These are phyloP conservation scores for Hydrolagus affinis DNA, from an alignment of 2,113 vertebrate genomes.

Conservation along the genomic window DNA sequence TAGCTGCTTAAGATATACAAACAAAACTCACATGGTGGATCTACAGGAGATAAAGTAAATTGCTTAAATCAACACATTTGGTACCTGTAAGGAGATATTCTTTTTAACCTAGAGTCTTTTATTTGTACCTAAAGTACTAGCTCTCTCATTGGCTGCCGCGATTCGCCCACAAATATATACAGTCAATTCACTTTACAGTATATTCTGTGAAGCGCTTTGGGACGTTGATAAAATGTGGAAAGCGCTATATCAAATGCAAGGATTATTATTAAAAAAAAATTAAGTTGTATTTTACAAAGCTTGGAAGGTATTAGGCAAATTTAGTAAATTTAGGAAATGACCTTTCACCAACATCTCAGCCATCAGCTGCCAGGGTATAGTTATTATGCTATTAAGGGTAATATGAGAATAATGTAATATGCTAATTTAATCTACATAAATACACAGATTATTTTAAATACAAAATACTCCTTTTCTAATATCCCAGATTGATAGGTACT, in stretches of 20 bases:
- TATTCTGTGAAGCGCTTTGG: no score
- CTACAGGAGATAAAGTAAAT: neutral
- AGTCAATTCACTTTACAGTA: no score
- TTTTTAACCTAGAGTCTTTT: neutral
- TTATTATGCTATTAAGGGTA: neutral
- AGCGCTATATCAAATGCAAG: no score
- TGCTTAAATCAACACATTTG: neutral
- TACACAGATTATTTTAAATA: neutral
- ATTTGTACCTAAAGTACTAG: neutral
- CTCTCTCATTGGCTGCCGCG: neutral
- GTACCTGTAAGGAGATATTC: neutral
- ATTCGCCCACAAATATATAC: no score
- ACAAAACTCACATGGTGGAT: no score
- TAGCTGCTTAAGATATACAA: no score
- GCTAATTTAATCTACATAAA: constrained; percentile 4
- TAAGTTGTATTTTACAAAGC: constrained; percentile 20
- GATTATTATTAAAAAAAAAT: neutral
- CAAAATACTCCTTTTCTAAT: constrained; percentile 7
- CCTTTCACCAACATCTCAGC: constrained; percentile 2
- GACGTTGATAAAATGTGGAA: no score
- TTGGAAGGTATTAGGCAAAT: neutral
- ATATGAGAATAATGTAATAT: neutral
- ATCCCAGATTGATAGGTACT: no score
- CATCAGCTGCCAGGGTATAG: neutral
- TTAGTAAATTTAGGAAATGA: neutral